Evolutionary conservation across 2,113 vertebrate species (phyloP).

Genomic region (Ploceus nigricollis): DNA sequence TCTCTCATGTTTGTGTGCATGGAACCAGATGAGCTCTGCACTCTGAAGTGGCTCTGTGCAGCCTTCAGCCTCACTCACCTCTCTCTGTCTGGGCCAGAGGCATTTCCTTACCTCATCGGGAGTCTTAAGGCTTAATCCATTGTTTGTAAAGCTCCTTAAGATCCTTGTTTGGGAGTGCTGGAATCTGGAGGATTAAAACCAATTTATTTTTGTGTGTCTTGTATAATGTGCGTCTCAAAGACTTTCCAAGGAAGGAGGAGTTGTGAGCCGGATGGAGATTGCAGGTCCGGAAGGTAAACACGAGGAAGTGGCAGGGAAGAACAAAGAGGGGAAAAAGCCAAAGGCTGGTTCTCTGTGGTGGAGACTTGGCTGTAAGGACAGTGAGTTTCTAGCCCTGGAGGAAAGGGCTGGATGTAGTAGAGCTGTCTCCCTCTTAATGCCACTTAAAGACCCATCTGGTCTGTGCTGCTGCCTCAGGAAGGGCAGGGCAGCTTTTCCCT

Average conservation of each 20-base stretch:
- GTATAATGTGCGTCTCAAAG: slow-evolving; percentile 7
- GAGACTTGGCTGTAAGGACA: background rate
- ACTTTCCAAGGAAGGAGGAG: background rate
- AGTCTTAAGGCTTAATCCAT: slow-evolving; percentile 55
- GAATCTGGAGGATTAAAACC: slow-evolving; percentile 57
- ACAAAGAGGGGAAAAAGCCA: background rate
- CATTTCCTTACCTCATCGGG: background rate
- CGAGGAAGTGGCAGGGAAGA: background rate
- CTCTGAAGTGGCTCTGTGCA: background rate
- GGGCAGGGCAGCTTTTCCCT: background rate
- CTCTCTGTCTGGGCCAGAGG: background rate
- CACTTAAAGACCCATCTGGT: background rate
- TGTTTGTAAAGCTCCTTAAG: slow-evolving; percentile 66
- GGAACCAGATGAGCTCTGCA: background rate
- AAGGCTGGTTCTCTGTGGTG: background rate
- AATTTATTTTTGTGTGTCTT: slow-evolving; percentile 58
- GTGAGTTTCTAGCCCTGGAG: background rate
- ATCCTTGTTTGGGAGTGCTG: slow-evolving; percentile 42
- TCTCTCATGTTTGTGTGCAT: rapidly evolving
- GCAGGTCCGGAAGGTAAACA: background rate
- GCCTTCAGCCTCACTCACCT: background rate
- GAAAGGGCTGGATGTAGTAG: background rate
- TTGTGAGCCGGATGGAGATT: background rate
- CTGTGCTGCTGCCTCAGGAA: background rate
- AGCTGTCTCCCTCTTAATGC: background rate